These are phyloP conservation scores for Dromas ardeola DNA, from an alignment of 2,113 vertebrate species.

Conservation along the genomic window DNA sequence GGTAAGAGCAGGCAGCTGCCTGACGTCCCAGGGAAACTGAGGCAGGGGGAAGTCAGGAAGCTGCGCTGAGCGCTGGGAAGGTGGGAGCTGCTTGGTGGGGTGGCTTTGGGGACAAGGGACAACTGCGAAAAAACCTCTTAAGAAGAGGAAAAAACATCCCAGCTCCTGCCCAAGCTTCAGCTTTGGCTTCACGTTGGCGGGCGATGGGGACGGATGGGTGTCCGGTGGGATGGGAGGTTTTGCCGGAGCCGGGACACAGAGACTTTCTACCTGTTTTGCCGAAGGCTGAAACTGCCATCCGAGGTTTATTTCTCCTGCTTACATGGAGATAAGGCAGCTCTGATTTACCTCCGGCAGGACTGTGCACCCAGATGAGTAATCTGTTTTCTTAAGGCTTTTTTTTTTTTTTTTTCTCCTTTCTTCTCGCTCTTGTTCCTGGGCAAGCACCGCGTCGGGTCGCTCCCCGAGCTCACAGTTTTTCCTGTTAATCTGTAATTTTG, in stretches of 20 bases:
- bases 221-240: neutral
- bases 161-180: neutral
- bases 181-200: accelerated
- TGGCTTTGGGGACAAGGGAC: neutral
- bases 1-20: constrained; percentile 48
- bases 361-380: neutral
- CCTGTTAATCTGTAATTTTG: constrained; percentile 41
- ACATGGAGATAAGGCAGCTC: neutral
- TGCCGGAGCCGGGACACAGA: accelerated
- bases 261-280: neutral
- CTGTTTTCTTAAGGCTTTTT: neutral
- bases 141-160: neutral
- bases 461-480: neutral
- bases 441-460: neutral
- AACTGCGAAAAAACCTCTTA: accelerated
- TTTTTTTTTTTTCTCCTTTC: neutral
- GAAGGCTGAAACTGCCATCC: neutral
- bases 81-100: neutral
- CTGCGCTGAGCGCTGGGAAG: accelerated
- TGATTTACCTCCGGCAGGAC: neutral
- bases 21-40: neutral
- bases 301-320: neutral
- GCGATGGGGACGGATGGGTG: accelerated
- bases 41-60: neutral
- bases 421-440: neutral